These are phyloP conservation scores for Toxotes chatareus DNA, from an alignment of 2,113 vertebrate genomes.

Conservation along the genomic window DNA sequence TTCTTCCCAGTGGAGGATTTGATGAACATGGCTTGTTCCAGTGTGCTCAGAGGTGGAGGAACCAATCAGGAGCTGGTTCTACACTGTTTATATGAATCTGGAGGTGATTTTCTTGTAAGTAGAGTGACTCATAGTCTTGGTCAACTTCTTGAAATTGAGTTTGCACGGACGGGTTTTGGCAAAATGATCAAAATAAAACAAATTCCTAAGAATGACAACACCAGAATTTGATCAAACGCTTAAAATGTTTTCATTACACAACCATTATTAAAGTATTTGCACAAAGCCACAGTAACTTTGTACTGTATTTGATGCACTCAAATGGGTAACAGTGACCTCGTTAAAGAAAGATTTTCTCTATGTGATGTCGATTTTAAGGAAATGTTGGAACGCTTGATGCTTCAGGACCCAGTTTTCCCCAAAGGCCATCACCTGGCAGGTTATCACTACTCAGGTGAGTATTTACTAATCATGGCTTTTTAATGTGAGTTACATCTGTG, in stretches of 20 bases:
- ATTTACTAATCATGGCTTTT: not conserved
- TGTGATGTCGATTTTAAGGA: conserved; percentile 79
- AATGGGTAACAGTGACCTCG: not conserved
- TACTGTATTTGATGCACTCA: not conserved
- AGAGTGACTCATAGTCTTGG: not conserved
- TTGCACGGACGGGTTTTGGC: not conserved
- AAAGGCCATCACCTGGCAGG: conserved; percentile 86
- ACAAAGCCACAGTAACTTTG: not conserved
- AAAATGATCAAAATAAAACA: not conserved
- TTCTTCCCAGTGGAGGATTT: conserved; percentile 87
- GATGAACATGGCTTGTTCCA: conserved; percentile 93
- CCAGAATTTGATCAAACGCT: not conserved
- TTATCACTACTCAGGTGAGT: conserved; percentile 97
- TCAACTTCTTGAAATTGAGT: not conserved
- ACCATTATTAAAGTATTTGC: not conserved
- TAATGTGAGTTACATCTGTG: not conserved
- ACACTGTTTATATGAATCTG: conserved; percentile 93
- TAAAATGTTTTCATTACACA: not conserved
- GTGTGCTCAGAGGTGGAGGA: conserved; percentile 92
- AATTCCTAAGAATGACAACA: not conserved
- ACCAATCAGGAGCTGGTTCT: conserved; percentile 96
- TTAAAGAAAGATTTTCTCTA: not conserved
- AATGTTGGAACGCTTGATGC: conserved; percentile 89
- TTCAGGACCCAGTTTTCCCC: conserved; percentile 86
- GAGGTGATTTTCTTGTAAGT: conserved; percentile 93